phyloP scores from a whole-genome alignment of 2,888 invertebrate species.

The Pediacus dermestoides region DNA sequence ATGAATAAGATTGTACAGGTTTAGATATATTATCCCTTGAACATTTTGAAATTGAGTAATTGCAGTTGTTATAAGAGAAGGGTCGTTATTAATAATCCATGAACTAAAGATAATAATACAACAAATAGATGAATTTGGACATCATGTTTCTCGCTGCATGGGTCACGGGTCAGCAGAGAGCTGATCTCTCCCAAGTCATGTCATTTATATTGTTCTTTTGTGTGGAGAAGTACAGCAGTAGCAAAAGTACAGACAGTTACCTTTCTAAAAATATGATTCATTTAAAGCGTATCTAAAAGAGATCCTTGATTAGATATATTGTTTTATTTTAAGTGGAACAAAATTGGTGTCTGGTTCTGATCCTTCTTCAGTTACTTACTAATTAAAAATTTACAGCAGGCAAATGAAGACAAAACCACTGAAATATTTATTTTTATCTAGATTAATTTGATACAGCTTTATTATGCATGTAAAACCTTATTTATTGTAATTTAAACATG shows the following conservation, averaged over 20 bases:
- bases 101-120: slow-evolving; percentile 21
- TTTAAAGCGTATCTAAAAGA: too few species aligned
- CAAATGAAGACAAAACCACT: too few species aligned
- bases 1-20: slow-evolving; percentile 6
- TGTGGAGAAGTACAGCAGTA: slow-evolving; percentile 7
- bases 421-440: too few species aligned
- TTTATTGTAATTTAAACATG: slow-evolving; percentile 27
- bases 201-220: slow-evolving; percentile 13
- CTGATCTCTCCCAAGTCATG: slow-evolving; percentile 16
- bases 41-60: slow-evolving; percentile 16
- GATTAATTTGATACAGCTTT: slow-evolving; percentile 7
- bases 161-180: slow-evolving; percentile 22
- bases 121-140: slow-evolving; percentile 21
- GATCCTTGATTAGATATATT: too few species aligned
- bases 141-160: slow-evolving; percentile 23
- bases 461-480: not conserved
- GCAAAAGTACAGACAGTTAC: slow-evolving; percentile 8
- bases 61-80: slow-evolving; percentile 18
- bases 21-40: slow-evolving; percentile 14
- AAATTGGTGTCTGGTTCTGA: too few species aligned
- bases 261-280: too few species aligned
- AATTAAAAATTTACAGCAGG: too few species aligned
- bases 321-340: too few species aligned
- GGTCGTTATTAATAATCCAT: slow-evolving; percentile 28
- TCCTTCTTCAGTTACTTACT: too few species aligned